Evolutionary conservation across 2,113 vertebrate species (phyloP).

Genomic region (Actinemys pallida): DNA sequence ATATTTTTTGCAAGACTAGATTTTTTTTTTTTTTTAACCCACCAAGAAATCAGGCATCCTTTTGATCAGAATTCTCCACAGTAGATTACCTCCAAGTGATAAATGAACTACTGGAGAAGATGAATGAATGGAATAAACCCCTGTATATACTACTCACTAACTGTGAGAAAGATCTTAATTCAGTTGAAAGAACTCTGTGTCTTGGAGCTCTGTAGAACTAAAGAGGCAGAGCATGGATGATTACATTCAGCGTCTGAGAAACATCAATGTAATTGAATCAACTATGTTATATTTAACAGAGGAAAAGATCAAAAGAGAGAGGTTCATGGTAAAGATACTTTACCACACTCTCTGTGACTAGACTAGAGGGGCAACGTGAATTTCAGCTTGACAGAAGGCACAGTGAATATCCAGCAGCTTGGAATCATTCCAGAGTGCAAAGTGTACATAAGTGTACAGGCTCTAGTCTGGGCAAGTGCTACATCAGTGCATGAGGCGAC

Average conservation of each 20-base stretch:
- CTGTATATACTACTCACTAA: slow-evolving; percentile 50
- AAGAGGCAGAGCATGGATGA: slow-evolving; percentile 51
- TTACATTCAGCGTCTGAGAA: slow-evolving; percentile 52
- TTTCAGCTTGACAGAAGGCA: not conserved
- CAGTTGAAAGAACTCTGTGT: slow-evolving; percentile 48
- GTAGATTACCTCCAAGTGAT: slow-evolving; percentile 65
- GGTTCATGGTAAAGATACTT: not conserved
- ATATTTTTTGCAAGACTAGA: not conserved
- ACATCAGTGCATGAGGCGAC: not conserved
- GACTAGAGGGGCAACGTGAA: not conserved
- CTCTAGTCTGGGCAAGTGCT: not conserved
- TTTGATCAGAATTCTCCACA: slow-evolving; percentile 69
- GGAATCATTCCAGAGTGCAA: not conserved
- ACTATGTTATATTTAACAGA: not conserved
- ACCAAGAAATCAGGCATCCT: not conserved
- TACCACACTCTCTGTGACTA: not conserved
- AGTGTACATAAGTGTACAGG: not conserved
- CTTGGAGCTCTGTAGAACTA: slow-evolving; percentile 40
- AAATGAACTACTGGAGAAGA: slow-evolving; percentile 65
- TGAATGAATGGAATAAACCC: slow-evolving; percentile 60
- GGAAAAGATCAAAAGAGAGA: not conserved
- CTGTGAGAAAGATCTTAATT: slow-evolving; percentile 66
- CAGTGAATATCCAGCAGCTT: not conserved
- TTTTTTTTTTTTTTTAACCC: slow-evolving; percentile 12
- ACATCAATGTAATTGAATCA: slow-evolving; percentile 40